These are phyloP conservation scores for Drosophila burlai DNA, from an alignment of 1,140 invertebrate species.

Conservation along the genomic window DNA sequence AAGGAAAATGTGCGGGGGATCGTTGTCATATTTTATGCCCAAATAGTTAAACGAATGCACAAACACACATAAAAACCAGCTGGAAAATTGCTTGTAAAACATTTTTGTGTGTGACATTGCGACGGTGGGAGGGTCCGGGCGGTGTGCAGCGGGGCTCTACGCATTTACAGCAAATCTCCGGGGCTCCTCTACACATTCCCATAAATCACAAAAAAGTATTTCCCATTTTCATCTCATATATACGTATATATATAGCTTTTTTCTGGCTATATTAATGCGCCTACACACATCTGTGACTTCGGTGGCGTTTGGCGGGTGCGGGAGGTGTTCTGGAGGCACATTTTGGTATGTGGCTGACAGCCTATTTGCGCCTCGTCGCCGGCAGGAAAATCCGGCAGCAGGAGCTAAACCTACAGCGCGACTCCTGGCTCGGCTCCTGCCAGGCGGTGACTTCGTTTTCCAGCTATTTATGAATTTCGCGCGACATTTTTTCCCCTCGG, in stretches of 20 bases:
- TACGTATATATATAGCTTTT: constrained; percentile 30
- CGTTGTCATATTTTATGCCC: constrained; percentile 74
- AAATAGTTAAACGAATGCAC: constrained; percentile 78
- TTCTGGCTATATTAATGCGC: constrained; percentile 74
- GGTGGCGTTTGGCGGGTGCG: too few species aligned
- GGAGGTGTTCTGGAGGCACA: constrained; percentile 21
- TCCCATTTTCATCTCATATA: constrained; percentile 59
- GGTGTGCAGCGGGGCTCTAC: constrained; percentile 18
- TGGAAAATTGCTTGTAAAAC: constrained; percentile 84
- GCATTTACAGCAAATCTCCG: constrained; percentile 76
- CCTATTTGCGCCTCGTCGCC: constrained; percentile 72
- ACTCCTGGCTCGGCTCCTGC: constrained; percentile 61
- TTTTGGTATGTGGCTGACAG: constrained; percentile 69
- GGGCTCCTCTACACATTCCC: constrained; percentile 70
- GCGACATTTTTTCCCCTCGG: constrained; percentile 24
- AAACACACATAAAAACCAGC: constrained; percentile 79
- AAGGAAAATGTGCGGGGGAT: constrained; percentile 5
- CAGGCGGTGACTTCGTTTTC: constrained; percentile 67
- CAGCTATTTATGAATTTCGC: constrained; percentile 79
- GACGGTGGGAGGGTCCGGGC: not conserved
- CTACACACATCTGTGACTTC: constrained; percentile 58
- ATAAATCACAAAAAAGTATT: constrained; percentile 83
- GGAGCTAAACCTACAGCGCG: constrained; percentile 13
- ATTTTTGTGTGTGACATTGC: constrained; percentile 73
- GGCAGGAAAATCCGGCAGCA: constrained; percentile 25